A percentile compares a stretch with the other conserved stretches of the same genome.
Conservation (phyloP, 2,113 vertebrate genomes). For the Sceloporus tristichus region DNA sequence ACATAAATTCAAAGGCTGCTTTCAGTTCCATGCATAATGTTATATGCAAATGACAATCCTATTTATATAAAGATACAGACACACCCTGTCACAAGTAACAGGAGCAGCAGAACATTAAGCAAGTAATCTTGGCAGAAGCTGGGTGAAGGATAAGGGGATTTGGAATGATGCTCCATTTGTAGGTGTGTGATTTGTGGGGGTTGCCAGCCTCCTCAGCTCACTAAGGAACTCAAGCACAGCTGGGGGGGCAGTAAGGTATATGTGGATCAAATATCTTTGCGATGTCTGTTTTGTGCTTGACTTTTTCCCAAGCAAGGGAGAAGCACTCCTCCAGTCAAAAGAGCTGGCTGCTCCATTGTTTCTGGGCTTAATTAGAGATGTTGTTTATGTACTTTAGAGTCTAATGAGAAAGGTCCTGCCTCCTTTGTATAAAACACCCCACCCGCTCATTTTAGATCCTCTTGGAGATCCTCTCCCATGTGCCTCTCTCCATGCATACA, state of each 20-base stretch:
- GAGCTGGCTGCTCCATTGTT: not conserved
- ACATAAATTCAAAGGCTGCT: not conserved
- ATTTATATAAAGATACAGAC: not conserved
- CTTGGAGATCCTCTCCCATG: not conserved
- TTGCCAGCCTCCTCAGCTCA: not conserved
- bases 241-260: not conserved
- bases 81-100: not conserved
- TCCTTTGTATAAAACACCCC: not conserved
- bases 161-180: not conserved
- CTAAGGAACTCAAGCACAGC: not conserved
- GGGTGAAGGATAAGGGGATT: conserved; percentile 7
- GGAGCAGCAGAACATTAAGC: conserved; percentile 8
- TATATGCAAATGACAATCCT: not conserved
- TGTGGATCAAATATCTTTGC: not conserved
- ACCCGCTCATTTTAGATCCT: not conserved
- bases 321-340: not conserved
- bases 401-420: not conserved
- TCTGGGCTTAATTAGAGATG: conserved; percentile 3
- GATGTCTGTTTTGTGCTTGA: not conserved
- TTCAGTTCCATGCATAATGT: not conserved
- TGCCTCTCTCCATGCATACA: too few relatives aligned
- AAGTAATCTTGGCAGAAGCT: conserved; percentile 13
- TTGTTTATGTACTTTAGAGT: not conserved
- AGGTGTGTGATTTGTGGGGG: conserved; percentile 7
- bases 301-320: not conserved